Conservation (phyloP, 2,888 invertebrate genomes). For the Melolontha melolontha region DNA sequence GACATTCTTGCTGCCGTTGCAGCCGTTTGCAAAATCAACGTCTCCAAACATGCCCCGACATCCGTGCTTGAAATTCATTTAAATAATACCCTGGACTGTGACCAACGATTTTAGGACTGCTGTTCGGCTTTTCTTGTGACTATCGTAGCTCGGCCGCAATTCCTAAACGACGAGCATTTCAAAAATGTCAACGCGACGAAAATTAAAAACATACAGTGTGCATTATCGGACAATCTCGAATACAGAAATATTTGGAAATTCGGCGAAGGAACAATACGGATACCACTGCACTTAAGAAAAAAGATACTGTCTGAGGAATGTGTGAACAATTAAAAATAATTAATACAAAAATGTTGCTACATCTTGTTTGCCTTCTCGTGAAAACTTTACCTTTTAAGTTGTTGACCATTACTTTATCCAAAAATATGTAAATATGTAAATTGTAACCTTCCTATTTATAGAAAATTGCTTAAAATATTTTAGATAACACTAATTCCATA, state of each 20-base stretch:
- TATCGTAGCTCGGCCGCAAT: constrained; percentile 20
- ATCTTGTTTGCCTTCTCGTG: constrained; percentile 6
- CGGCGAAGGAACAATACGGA: constrained; percentile 11
- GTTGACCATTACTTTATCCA: too few species aligned
- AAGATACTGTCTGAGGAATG: constrained; percentile 26
- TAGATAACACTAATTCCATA: too few species aligned
- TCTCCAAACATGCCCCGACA: constrained; percentile 36
- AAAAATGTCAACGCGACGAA: constrained; percentile 39
- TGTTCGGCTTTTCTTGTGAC: constrained; percentile 27
- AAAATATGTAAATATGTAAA: too few species aligned
- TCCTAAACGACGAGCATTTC: constrained; percentile 34
- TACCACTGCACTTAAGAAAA: constrained; percentile 1
- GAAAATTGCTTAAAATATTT: too few species aligned
- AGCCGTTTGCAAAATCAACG: constrained; percentile 37
- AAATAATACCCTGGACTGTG: constrained; percentile 35
- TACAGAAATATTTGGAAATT: constrained; percentile 30
- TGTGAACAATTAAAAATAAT: constrained; percentile 37
- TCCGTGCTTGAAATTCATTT: constrained; percentile 38
- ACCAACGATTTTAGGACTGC: constrained; percentile 30
- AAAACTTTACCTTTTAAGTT: too few species aligned
- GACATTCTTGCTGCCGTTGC: constrained; percentile 34
- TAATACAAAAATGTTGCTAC: constrained; percentile 20
- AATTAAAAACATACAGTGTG: constrained; percentile 39
- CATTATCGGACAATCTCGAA: constrained; percentile 28
- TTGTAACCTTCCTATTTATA: too few species aligned